Conservation (phyloP, 2,797 vertebrate species). For the Salarias fasciatus region DNA sequence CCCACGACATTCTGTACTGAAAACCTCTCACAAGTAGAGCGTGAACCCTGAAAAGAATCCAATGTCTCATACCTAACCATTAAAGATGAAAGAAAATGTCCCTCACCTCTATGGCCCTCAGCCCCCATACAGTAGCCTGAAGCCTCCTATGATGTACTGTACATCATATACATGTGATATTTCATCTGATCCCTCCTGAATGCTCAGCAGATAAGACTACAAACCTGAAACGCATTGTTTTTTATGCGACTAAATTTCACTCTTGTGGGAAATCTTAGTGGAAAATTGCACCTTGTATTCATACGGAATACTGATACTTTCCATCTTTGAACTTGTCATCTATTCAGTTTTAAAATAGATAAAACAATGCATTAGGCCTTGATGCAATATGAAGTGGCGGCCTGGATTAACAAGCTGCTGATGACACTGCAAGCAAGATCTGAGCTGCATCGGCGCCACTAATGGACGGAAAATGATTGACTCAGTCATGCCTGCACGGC, state of each 20-base stretch:
- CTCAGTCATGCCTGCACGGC: slow-evolving; percentile 6
- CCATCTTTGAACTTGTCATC: slow-evolving; percentile 24
- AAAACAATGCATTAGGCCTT: slow-evolving; percentile 30
- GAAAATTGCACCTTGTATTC: background rate
- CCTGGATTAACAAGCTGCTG: slow-evolving; percentile 25
- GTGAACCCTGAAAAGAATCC: slow-evolving; percentile 29
- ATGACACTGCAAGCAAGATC: slow-evolving; percentile 42
- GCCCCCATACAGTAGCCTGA: slow-evolving; percentile 16
- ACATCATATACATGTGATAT: background rate
- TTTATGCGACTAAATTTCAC: background rate
- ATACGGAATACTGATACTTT: slow-evolving; percentile 4
- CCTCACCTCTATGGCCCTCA: slow-evolving; percentile 5
- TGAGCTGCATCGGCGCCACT: slow-evolving; percentile 10
- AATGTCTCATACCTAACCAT: slow-evolving; percentile 18
- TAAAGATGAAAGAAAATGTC: slow-evolving; percentile 9
- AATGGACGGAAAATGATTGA: slow-evolving; percentile 23
- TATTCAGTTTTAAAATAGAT: slow-evolving; percentile 25
- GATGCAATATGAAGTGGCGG: slow-evolving; percentile 15
- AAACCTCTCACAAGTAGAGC: slow-evolving; percentile 21
- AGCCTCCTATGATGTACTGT: background rate
- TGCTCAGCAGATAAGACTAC: slow-evolving; percentile 3
- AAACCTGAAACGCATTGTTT: slow-evolving; percentile 1
- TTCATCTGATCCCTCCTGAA: slow-evolving; percentile 7
- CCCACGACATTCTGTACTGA: slow-evolving; percentile 27
- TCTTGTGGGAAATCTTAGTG: background rate